These are phyloP conservation scores for Ctenopoma kingsleyae DNA, from an alignment of 2,797 vertebrate species.

Conservation along the genomic window DNA sequence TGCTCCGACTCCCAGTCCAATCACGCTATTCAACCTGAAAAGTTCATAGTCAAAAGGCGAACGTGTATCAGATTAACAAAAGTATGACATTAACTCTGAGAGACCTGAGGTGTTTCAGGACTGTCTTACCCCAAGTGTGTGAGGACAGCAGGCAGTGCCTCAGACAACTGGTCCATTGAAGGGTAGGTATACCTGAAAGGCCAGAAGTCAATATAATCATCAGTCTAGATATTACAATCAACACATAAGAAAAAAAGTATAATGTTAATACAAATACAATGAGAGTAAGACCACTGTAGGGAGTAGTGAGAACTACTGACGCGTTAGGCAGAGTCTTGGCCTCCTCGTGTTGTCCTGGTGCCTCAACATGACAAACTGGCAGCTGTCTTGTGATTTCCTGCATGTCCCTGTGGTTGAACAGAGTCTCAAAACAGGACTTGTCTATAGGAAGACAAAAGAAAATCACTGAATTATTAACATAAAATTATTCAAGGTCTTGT, in stretches of 20 bases:
- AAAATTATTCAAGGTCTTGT: neutral
- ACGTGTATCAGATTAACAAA: neutral
- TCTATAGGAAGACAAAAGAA: conserved; percentile 76
- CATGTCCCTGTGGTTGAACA: conserved; percentile 95
- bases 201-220: conserved; percentile 27
- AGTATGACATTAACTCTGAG: conserved; percentile 9
- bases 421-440: conserved; percentile 92
- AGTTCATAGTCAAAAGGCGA: conserved; percentile 20
- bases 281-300: too few relatives aligned
- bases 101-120: conserved; percentile 1
- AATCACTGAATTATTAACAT: neutral
- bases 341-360: conserved; percentile 93
- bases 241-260: neutral
- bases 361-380: conserved; percentile 93
- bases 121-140: conserved; percentile 92
- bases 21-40: conserved; percentile 89
- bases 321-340: conserved; percentile 88
- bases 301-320: conserved; percentile 75
- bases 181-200: conserved; percentile 90
- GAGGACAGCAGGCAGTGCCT: conserved; percentile 89
- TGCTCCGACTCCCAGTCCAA: conserved; percentile 94
- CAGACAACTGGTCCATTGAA: conserved; percentile 95
- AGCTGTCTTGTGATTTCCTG: conserved; percentile 93
- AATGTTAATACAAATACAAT: neutral
- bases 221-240: neutral